Evolutionary conservation across 1,140 invertebrate species (phyloP), one percentile per base, ranked within the genome.

Genomic region (Cryptotermes secundus): DNA sequence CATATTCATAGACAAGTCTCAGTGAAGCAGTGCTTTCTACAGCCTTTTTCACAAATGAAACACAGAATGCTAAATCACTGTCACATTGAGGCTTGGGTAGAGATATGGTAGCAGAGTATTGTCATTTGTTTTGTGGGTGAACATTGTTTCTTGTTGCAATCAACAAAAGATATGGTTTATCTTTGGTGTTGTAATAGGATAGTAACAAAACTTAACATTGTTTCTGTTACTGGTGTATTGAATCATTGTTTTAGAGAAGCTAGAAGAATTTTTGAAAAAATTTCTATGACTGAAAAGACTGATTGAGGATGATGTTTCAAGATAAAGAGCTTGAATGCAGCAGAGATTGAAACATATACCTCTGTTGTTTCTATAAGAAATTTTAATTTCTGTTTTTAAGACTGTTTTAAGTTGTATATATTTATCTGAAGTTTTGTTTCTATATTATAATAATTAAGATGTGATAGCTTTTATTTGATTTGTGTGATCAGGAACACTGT

Each of bases 381-480:
- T 72, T 79, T 31, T 84, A 72, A 80, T 84, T 84, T 84, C 83
- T 84, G 45, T 65, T 84, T 84, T 84, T 82, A 45, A 79, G 79
- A 84, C 59, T 79, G 59, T 84, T 65, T 84, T 84, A 84, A 84
- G 83, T 84, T 84, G 83, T 84, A 84, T 72, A 84, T 79, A 84
- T 79, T 84, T 84, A 84, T 84, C 49, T 84, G 83, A 72, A 72
- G 83, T 84, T 84, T 72, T 84, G 36, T 84, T 72, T 84, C 59
- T 36, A 38, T 84, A 80, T 84, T 79, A 38, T 80, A 42, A 84
- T 80, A 45, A 84, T 80, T 42, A 80, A 59, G 59, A 79, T 84
- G 83, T 84, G 83, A 84, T 84, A 84, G 83, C 34, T 84, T 79
- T 45, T 49, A 82, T 45, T 45, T 82, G 45, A 81, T 81, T 34